These are phyloP conservation scores for Hydractinia symbiolongicarpus DNA, from an alignment of 30 jellyfish, hydroid and myxozoan genomes.

Conservation along the genomic window DNA sequence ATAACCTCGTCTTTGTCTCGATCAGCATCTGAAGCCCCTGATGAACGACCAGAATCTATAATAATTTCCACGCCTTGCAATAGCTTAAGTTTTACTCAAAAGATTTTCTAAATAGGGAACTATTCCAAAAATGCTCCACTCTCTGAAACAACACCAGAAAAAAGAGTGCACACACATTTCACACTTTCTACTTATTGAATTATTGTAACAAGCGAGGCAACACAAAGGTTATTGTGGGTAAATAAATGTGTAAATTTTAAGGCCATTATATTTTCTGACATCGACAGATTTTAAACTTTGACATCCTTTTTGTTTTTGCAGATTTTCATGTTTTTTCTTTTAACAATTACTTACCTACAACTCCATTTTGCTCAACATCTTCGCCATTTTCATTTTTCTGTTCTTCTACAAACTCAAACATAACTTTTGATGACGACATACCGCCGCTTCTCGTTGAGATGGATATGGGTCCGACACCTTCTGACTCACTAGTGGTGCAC, in stretches of 20 bases:
- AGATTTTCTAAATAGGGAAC: not conserved
- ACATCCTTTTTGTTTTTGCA: not conserved
- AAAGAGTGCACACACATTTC: too few species aligned
- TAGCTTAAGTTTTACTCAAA: not conserved
- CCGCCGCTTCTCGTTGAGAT: conserved; percentile 74
- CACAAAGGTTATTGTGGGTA: too few species aligned
- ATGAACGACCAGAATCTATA: conserved; percentile 36
- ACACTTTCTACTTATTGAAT: too few species aligned
- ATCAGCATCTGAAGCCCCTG: conserved; percentile 21
- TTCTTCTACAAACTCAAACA: conserved; percentile 42
- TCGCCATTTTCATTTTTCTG: conserved; percentile 11
- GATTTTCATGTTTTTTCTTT: not conserved
- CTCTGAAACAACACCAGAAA: too few species aligned
- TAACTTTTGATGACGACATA: conserved; percentile 47
- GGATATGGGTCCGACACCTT: conserved; percentile 63
- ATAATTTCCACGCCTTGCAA: not conserved
- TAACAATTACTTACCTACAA: not conserved
- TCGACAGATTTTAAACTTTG: too few species aligned
- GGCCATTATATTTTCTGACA: too few species aligned
- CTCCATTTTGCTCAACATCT: conserved; percentile 14
- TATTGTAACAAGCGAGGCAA: too few species aligned
- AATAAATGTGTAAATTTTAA: too few species aligned
- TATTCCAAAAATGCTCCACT: not conserved
- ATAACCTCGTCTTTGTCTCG: conserved; percentile 17
- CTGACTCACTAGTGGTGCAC: conserved; percentile 75